phyloP scores from a whole-genome alignment of 2,113 vertebrate genomes.

The Hypomesus transpacificus region DNA sequence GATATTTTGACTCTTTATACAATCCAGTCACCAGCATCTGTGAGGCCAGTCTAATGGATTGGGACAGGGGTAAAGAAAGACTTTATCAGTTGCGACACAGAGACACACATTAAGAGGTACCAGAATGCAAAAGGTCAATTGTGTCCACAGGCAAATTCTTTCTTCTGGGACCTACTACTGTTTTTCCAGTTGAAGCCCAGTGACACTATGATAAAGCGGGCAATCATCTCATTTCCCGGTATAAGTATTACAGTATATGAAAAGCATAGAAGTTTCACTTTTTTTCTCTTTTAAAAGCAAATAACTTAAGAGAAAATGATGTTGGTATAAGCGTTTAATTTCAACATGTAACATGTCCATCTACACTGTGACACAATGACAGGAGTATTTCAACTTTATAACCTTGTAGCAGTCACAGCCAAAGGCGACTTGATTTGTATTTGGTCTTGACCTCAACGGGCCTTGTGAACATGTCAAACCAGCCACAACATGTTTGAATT shows the following conservation, averaged over 20 bases:
- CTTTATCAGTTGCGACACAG: conserved; percentile 65
- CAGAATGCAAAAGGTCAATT: conserved; percentile 68
- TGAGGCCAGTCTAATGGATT: conserved; percentile 59
- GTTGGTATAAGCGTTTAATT: no score
- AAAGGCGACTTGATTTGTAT: background rate
- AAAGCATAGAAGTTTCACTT: background rate
- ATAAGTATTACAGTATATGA: conserved; percentile 2
- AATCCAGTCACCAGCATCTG: conserved; percentile 47
- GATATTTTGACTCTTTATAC: conserved; percentile 6
- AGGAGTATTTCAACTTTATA: no score
- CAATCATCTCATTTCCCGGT: conserved; percentile 41
- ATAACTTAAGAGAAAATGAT: no score
- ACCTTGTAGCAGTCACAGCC: background rate
- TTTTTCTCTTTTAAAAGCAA: no score
- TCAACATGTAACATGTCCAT: no score
- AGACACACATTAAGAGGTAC: conserved; percentile 63
- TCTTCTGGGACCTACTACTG: conserved; percentile 39
- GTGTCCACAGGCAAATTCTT: conserved; percentile 58
- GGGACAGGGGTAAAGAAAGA: conserved; percentile 48
- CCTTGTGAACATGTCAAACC: background rate
- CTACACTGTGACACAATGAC: no score
- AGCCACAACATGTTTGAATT: background rate
- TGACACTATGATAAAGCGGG: conserved; percentile 23
- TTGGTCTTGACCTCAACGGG: background rate
- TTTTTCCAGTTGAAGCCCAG: conserved; percentile 9